These are phyloP conservation scores for Gryllus longicercus DNA, from an alignment of 2,888 invertebrate species.

Conservation along the genomic window DNA sequence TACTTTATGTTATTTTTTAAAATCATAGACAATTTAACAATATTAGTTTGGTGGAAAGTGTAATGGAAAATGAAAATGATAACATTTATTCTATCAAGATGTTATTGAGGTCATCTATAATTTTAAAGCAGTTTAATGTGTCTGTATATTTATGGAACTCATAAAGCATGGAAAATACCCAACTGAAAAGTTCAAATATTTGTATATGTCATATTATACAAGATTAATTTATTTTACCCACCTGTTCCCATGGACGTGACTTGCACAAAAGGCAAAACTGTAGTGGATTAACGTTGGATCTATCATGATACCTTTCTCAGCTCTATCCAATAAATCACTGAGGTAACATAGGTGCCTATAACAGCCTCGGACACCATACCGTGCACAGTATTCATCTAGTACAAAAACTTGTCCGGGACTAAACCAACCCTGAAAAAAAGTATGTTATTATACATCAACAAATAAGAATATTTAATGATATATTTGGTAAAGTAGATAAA, in stretches of 20 bases:
- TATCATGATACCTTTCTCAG: constrained; percentile 88
- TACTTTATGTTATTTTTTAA: too few relatives aligned
- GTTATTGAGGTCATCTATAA: too few relatives aligned
- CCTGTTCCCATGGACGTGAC: constrained; percentile 99
- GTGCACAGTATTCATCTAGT: constrained; percentile 95
- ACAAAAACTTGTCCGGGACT: constrained; percentile 99
- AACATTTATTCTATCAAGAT: too few relatives aligned
- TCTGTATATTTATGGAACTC: too few relatives aligned
- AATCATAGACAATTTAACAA: too few relatives aligned
- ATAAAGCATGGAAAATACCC: too few relatives aligned
- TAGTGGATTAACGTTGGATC: constrained; percentile 99
- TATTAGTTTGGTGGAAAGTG: too few relatives aligned
- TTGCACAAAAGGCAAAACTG: constrained; percentile 99
- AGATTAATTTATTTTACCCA: constrained; percentile 48
- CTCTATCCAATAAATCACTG: constrained; percentile 88
- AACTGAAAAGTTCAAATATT: too few relatives aligned
- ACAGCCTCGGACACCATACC: constrained; percentile 95
- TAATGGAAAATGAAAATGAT: too few relatives aligned
- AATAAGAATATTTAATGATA: background rate
- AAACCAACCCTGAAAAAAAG: constrained; percentile 86
- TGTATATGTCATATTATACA: too few relatives aligned
- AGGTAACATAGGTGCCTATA: constrained; percentile 95
- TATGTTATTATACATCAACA: background rate
- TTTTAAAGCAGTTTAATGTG: too few relatives aligned
- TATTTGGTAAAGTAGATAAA: background rate